phyloP scores from a whole-genome alignment of 2,113 vertebrate species.

The Hiodon alosoides region DNA sequence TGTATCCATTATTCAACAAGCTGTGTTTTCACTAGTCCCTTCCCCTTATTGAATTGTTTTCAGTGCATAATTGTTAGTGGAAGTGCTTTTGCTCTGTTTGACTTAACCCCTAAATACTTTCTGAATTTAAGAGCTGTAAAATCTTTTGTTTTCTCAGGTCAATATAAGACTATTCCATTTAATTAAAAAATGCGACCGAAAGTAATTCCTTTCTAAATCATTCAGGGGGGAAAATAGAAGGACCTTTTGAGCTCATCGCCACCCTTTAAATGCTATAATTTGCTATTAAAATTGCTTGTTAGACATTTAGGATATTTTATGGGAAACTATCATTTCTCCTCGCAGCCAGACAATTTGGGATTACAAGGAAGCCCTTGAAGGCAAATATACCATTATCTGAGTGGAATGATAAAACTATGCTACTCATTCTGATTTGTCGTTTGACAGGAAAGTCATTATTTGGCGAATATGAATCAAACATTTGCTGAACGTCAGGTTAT shows the following conservation, averaged over 20 bases:
- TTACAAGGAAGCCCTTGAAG: conserved; percentile 37
- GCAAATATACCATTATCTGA: conserved; percentile 42
- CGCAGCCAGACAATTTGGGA: conserved; percentile 47
- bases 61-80: no score
- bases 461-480: conserved; percentile 48
- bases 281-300: conserved; percentile 53
- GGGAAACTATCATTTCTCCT: conserved; percentile 39
- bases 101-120: no score
- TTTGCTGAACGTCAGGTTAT: conserved; percentile 40
- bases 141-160: no score
- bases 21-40: no score
- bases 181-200: conserved; percentile 40
- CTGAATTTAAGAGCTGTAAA: no score
- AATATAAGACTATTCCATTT: conserved; percentile 28
- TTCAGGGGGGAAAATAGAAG: conserved; percentile 27
- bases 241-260: conserved; percentile 32
- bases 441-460: conserved; percentile 48
- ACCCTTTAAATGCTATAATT: conserved; percentile 53
- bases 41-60: no score
- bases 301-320: conserved; percentile 45
- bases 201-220: conserved; percentile 32
- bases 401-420: conserved; percentile 37
- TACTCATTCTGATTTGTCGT: conserved; percentile 46
- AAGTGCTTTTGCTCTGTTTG: no score
- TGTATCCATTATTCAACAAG: no score